Base-by-base conservation (phyloP, 2,113 vertebrate genomes). In the Phylloscopus trochilus region DNA sequence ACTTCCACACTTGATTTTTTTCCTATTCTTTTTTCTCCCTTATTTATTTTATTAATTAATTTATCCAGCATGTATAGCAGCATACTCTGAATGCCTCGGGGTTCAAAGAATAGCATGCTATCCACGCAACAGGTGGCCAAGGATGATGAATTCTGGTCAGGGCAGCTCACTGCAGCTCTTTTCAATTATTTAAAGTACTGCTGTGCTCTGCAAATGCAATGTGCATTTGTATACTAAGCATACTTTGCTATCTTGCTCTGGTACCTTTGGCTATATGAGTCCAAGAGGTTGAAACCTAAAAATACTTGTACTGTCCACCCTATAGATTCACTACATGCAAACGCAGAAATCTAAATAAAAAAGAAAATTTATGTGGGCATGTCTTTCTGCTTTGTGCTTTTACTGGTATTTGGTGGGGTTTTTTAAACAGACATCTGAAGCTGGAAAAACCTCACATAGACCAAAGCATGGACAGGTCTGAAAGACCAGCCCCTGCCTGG, bases 381-480 rank as follows among this genome's bases (percentile, higher is more conserved):
- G 9, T 23, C 28, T 69, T 90, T 72, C 44, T 30, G 49, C 8
- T 20, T 82, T 59, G 24, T 60, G 14, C 23, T 30, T 72, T 28
- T 24, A 14, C 1, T 26, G 26, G 23, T 85, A 85, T 39, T 90
- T 43, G 11, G 13, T 51, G 10, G 10, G 4, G 0, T 1, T 28
- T 74, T 76, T 46, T 35, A 52, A 2, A 11, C 67, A 67, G 12
- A 47, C 9, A 20, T 27, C 26, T 46, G 39, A 75, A 87, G 39
- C 21, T 9, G 12, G 12, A 90, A 93, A 83, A 31, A 8, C 10
- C 15, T 83, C 33, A 31, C 12, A 27, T 0, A 9, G 10, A 52
- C 28, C 76, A 92, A 88, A 86, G 55, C 31, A 90, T 0, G 1
- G 16, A 44, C 37, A 60, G 15, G n/a, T 53, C n/a, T 1, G 1